Conservation (phyloP, 30 jellyfish, hydroid and myxozoan species). For the Chironex yamaguchii region DNA sequence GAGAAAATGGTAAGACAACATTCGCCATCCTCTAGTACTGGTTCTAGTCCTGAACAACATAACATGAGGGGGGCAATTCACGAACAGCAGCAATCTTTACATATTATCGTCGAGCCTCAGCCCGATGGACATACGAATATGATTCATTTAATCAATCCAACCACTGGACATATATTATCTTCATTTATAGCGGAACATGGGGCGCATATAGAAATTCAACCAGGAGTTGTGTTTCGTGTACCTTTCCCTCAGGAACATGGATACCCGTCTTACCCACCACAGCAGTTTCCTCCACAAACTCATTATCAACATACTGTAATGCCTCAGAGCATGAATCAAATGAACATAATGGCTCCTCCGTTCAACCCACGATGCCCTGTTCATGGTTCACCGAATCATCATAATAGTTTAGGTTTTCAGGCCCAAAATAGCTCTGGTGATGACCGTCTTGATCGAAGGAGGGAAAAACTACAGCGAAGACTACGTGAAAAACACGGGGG, state of each 20-base stretch:
- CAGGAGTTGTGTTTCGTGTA: conserved; percentile 95
- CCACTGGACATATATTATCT: conserved; percentile 86
- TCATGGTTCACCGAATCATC: conserved; percentile 76
- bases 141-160: conserved; percentile 88
- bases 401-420: conserved; percentile 21
- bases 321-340: conserved; percentile 55
- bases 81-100: conserved; percentile 82
- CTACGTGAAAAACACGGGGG: conserved; percentile 72
- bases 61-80: conserved; percentile 54
- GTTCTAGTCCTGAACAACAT: conserved; percentile 84
- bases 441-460: conserved; percentile 76
- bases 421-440: conserved; percentile 39
- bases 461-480: conserved; percentile 85
- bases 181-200: conserved; percentile 95
- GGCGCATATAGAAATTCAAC: conserved; percentile 89
- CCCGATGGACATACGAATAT: conserved; percentile 91
- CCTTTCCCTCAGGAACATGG: conserved; percentile 97
- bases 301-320: conserved; percentile 48
- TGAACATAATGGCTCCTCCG: background rate
- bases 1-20: background rate
- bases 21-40: conserved; percentile 22
- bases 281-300: conserved; percentile 56
- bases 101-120: conserved; percentile 94
- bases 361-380: conserved; percentile 87
- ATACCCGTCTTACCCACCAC: conserved; percentile 71